Conservation (phyloP, 2,797 vertebrate genomes). For the Hippoglossus hippoglossus region DNA sequence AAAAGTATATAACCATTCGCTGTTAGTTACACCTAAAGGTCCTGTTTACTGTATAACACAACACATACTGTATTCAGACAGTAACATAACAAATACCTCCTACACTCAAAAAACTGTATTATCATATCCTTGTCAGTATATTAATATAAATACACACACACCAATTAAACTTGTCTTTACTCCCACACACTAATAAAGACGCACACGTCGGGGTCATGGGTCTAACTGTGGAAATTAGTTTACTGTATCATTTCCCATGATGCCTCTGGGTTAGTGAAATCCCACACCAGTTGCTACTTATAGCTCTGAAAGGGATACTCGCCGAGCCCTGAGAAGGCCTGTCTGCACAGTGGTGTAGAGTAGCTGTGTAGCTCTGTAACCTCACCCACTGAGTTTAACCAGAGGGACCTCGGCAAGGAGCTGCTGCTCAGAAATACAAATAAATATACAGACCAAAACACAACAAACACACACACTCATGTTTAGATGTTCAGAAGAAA, state of each 20-base stretch:
- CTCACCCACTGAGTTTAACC: slow-evolving; percentile 64
- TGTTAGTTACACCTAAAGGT: background rate
- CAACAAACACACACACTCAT: slow-evolving; percentile 15
- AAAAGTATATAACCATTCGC: background rate
- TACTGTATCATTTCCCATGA: slow-evolving; percentile 70
- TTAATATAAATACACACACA: background rate
- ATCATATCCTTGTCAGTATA: background rate
- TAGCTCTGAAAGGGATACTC: slow-evolving; percentile 83
- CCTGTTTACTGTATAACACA: background rate
- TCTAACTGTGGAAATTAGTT: slow-evolving; percentile 54
- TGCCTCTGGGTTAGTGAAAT: slow-evolving; percentile 76
- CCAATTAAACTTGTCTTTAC: background rate
- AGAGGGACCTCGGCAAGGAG: slow-evolving; percentile 39
- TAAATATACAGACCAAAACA: slow-evolving; percentile 28
- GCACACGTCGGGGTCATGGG: slow-evolving; percentile 28
- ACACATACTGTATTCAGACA: background rate
- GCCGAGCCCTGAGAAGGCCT: slow-evolving; percentile 55
- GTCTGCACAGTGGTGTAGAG: slow-evolving; percentile 78
- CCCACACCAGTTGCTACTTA: slow-evolving; percentile 83
- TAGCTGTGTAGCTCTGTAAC: slow-evolving; percentile 66
- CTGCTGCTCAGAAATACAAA: slow-evolving; percentile 23
- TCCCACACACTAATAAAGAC: slow-evolving; percentile 30
- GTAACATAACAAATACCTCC: slow-evolving; percentile 1
- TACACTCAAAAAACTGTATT: background rate
- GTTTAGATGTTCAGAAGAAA: background rate